Conservation (phyloP, 2,113 vertebrate species). For the Tychaedon coryphoeus region DNA sequence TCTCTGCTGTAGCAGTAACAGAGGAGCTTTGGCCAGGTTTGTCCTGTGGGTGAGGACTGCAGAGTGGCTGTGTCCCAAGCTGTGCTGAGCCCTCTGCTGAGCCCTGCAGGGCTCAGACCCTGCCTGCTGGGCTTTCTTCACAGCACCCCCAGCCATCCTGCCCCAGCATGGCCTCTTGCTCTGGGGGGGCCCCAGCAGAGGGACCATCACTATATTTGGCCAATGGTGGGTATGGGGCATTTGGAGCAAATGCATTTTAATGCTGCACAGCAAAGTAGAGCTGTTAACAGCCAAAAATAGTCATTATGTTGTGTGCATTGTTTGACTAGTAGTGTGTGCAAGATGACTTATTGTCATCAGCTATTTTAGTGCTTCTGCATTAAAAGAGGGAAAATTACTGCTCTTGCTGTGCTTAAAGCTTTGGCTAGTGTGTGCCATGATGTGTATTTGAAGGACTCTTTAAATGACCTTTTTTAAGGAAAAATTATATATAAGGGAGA, state of each 20-base stretch:
- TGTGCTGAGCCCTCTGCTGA: not conserved
- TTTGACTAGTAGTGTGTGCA: fast-evolving
- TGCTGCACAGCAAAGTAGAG: not conserved
- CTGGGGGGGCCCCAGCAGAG: fast-evolving
- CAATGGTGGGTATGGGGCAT: not conserved
- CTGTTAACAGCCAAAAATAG: not conserved
- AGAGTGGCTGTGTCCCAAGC: not conserved
- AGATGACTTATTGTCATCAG: not conserved
- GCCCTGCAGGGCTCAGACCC: fast-evolving
- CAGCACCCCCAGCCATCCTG: fast-evolving
- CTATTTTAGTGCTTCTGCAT: not conserved
- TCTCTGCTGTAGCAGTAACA: not conserved
- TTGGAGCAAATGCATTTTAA: not conserved
- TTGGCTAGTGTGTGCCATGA: not conserved
- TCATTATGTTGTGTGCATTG: not conserved
- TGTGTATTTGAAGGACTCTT: not conserved
- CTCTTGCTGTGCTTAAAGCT: not conserved
- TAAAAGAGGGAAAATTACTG: not conserved
- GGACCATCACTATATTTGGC: not conserved
- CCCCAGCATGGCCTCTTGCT: fast-evolving
- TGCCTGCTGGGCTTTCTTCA: not conserved
- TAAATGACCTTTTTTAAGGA: not conserved
- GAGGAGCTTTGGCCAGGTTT: not conserved
- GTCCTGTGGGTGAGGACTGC: not conserved
- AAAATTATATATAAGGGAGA: not conserved